phyloP scores from a whole-genome alignment of 2,888 invertebrate genomes.

The Ectropis crepuscularia region DNA sequence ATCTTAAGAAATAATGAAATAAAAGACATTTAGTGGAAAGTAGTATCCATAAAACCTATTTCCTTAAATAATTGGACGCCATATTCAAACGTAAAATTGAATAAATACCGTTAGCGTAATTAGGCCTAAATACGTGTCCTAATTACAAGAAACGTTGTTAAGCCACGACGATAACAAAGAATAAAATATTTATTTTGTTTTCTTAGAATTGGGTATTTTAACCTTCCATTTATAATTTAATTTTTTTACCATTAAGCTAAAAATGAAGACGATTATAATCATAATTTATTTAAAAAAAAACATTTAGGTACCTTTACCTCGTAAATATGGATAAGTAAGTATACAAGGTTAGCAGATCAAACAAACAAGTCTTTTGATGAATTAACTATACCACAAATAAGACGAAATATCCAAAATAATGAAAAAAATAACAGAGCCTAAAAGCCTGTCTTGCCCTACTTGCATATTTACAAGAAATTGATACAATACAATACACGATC shows the following conservation, averaged over 20 bases:
- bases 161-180: conserved; percentile 9
- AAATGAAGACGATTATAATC: not conserved
- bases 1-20: not conserved
- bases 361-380: too few relatives aligned
- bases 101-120: conserved; percentile 13
- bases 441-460: too few relatives aligned
- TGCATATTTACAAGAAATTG: too few relatives aligned
- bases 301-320: too few relatives aligned
- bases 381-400: too few relatives aligned
- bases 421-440: too few relatives aligned
- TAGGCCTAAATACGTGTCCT: conserved; percentile 17
- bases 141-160: conserved; percentile 18
- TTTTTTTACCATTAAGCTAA: not conserved
- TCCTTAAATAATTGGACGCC: not conserved
- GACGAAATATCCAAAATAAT: too few relatives aligned
- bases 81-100: conserved; percentile 3
- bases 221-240: conserved; percentile 2
- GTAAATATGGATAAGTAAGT: too few relatives aligned
- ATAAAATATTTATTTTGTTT: conserved; percentile 13
- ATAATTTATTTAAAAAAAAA: too few relatives aligned
- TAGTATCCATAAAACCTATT: not conserved
- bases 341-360: too few relatives aligned
- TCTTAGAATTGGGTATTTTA: not conserved
- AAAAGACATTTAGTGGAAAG: not conserved
- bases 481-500: too few relatives aligned